A percentile compares a stretch with the other conserved stretches of the same genome.
phyloP scores from a whole-genome alignment of 64 coral and sea anemone species.

The Acropora tenuis region DNA sequence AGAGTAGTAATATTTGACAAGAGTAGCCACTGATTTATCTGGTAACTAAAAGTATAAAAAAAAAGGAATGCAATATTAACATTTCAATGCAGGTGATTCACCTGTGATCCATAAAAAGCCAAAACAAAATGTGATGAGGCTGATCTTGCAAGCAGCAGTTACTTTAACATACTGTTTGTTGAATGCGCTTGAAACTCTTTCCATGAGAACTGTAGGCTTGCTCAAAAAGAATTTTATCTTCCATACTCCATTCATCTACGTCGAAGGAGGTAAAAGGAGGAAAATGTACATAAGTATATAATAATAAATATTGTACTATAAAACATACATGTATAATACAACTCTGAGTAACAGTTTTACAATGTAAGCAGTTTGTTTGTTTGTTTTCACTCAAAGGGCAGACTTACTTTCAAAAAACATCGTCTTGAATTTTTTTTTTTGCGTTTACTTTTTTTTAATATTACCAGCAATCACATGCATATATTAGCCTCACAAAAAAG shows the following conservation, averaged over 20 bases:
- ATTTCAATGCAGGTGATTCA: background rate
- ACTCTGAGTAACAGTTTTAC: too few species aligned
- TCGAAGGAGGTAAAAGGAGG: background rate
- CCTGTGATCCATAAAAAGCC: background rate
- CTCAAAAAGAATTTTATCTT: constrained; percentile 99
- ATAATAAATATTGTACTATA: background rate
- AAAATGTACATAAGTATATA: background rate
- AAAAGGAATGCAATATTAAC: too few species aligned
- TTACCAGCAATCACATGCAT: too few species aligned
- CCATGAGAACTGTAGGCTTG: constrained; percentile 99
- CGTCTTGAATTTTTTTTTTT: too few species aligned
- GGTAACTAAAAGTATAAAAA: constrained; percentile 54
- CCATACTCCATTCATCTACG: constrained; percentile 99
- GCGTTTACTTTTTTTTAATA: too few species aligned
- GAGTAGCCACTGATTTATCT: constrained; percentile 92
- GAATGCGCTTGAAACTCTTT: constrained; percentile 96
- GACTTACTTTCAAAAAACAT: too few species aligned
- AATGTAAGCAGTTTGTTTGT: too few species aligned
- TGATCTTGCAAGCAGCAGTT: background rate
- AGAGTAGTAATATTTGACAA: constrained; percentile 99
- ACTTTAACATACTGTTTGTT: constrained; percentile 85
- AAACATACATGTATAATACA: too few species aligned
- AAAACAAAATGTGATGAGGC: background rate
- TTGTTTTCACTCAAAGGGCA: too few species aligned
- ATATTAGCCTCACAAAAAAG: too few species aligned